A percentile compares a stretch with the other conserved stretches of the same genome.
These are phyloP conservation scores for Tinea trinotella DNA, from an alignment of 2,888 invertebrate genomes.

Conservation along the genomic window DNA sequence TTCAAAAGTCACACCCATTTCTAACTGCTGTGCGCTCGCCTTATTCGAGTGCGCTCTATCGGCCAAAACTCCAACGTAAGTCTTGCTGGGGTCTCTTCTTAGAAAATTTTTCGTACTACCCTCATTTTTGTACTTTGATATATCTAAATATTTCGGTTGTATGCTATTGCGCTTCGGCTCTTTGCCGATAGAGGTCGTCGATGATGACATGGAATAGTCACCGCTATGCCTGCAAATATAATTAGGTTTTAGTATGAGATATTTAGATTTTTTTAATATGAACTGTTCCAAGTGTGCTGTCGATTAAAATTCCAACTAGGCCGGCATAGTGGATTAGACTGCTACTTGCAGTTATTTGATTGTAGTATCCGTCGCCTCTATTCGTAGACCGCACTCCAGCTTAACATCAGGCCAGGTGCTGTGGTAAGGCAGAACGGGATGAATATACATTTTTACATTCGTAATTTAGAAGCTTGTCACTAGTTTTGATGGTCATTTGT, in stretches of 20 bases:
- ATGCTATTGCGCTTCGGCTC: constrained; percentile 32
- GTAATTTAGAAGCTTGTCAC: too few species aligned
- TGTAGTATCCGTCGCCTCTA: too few species aligned
- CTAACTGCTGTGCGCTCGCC: constrained; percentile 54
- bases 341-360: too few species aligned
- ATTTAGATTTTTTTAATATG: too few species aligned
- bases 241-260: too few species aligned
- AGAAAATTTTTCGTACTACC: constrained; percentile 61
- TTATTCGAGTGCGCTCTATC: constrained; percentile 34
- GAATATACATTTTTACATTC: too few species aligned
- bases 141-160: constrained; percentile 72
- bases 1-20: constrained; percentile 51
- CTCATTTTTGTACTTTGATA: constrained; percentile 73
- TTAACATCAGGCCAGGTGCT: too few species aligned
- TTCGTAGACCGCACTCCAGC: too few species aligned
- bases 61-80: constrained; percentile 51
- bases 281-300: too few species aligned
- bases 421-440: too few species aligned
- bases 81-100: constrained; percentile 71
- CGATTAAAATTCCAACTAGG: background rate
- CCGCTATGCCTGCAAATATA: constrained; percentile 59
- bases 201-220: constrained; percentile 65
- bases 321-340: too few species aligned
- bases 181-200: constrained; percentile 49
- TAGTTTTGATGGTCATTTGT: too few species aligned